Conservation (phyloP, 2,797 vertebrate species). For the Sebastes flavidus region DNA sequence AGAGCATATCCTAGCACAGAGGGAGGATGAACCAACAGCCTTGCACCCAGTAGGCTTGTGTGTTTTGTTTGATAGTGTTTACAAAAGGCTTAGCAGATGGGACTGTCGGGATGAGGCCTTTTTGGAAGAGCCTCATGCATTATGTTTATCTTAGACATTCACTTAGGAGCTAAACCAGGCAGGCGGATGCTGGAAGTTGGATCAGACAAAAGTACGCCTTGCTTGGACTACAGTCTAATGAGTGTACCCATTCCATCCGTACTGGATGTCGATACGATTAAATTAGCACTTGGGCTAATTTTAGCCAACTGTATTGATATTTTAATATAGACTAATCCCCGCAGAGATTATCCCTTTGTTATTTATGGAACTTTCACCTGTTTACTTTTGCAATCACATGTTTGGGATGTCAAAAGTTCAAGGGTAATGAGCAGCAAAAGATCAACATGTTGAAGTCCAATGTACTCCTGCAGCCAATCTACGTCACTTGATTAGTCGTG, state of each 20-base stretch:
- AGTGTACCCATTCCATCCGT: background rate
- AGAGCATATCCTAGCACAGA: conserved; percentile 10
- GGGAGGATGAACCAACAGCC: conserved; percentile 14
- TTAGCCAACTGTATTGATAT: background rate
- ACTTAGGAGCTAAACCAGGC: conserved; percentile 14
- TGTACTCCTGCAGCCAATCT: conserved; percentile 3
- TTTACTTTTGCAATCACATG: conserved; percentile 14
- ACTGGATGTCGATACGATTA: background rate
- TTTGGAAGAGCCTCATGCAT: conserved; percentile 29
- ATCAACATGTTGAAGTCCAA: conserved; percentile 22
- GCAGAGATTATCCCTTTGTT: background rate
- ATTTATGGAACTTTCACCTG: conserved; percentile 2
- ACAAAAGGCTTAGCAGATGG: conserved; percentile 52
- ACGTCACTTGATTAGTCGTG: conserved; percentile 28
- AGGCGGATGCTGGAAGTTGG: background rate
- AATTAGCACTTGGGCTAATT: background rate
- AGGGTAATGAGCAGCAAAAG: background rate
- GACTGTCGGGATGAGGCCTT: conserved; percentile 17
- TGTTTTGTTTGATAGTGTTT: conserved; percentile 55
- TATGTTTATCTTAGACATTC: conserved; percentile 25
- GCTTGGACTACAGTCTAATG: background rate
- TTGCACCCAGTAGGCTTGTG: conserved; percentile 29
- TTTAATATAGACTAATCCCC: background rate
- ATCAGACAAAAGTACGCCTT: conserved; percentile 23
- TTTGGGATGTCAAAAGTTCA: conserved; percentile 7